Evolutionary conservation across 35 echinoderm and acorn worm genomes (phyloP), one percentile per base, ranked within the genome.

Genomic region (Anneissia japonica): DNA sequence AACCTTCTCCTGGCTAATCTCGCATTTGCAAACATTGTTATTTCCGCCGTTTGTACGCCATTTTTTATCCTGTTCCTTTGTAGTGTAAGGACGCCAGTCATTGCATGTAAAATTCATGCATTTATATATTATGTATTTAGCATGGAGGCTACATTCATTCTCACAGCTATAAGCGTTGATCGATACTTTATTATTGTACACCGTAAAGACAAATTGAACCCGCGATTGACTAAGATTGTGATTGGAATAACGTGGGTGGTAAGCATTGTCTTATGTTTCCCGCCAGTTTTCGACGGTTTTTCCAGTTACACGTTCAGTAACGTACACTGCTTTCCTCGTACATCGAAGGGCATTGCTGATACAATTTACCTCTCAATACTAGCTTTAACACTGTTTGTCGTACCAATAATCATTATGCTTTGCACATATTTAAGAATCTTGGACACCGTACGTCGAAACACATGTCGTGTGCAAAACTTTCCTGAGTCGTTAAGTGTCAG

Each of bases 1-100:
- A 99, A 99, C 74, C 96, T 99, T 29, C 96, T 99, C 72, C 87
- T 99, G 0, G 96, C 96, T 39, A 99, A 99, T 75, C 84, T 99
- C 33, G 96, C 96, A 29, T 99, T 99, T 82, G 96, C 96, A 0
- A 90, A 99, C 81, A 99, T 99, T 40, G 94, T 99, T 89, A 89
- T 99, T 3, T 86, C 96, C 35, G 32, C 94, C 0, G 76, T 84
- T 0, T 94, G 96, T 72, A 99, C 94, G 92, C 92, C 96, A 6
- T 94, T 99, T 74, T 87, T 92, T 34, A 75, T 99, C 36, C 73
- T 99, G 4, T 89, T 89, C 29, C 40, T 99, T 0, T 76, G 94
- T 0, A 94, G 89, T 89, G 85, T 99, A 4, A 88, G 91, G 17
- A 89, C 86, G 7, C 29, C 55, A 1, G 10, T 2, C 19, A 31